These are phyloP conservation scores for Trichogramma pretiosum DNA, from an alignment of 1,140 invertebrate genomes.

Conservation along the genomic window DNA sequence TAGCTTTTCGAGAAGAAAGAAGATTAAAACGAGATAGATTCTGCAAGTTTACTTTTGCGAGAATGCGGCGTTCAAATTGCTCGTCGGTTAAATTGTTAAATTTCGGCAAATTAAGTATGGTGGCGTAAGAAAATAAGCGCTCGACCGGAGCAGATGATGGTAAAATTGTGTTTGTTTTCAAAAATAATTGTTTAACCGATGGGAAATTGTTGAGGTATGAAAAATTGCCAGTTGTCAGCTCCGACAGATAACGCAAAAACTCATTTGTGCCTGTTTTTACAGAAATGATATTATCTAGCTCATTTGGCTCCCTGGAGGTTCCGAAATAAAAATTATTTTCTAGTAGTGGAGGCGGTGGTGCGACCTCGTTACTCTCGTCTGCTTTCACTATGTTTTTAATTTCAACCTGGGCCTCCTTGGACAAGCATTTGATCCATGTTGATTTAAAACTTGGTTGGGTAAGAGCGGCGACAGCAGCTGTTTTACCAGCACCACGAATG, in stretches of 20 bases:
- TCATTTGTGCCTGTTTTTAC: not conserved
- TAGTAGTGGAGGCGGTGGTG: no score
- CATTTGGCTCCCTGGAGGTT: not conserved
- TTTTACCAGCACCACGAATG: not conserved
- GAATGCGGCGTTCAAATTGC: conserved; percentile 9
- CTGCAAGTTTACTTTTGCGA: conserved; percentile 14
- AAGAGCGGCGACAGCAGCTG: conserved; percentile 1
- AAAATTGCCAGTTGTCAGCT: not conserved
- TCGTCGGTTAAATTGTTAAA: conserved; percentile 7
- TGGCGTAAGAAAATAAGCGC: conserved; percentile 25
- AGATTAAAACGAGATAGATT: no score
- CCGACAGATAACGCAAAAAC: no score
- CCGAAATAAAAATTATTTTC: not conserved
- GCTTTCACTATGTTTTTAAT: not conserved
- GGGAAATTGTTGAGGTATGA: not conserved
- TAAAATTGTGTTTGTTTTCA: conserved; percentile 24
- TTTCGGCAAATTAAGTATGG: conserved; percentile 24
- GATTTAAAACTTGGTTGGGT: conserved; percentile 3
- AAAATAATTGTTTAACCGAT: conserved; percentile 22
- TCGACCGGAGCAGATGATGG: conserved; percentile 27
- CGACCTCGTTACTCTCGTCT: not conserved
- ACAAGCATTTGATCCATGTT: not conserved
- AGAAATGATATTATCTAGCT: not conserved
- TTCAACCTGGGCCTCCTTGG: not conserved
- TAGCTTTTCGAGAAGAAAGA: no score